Conservation (phyloP, 2,113 vertebrate species). For the Carollia perspicillata region DNA sequence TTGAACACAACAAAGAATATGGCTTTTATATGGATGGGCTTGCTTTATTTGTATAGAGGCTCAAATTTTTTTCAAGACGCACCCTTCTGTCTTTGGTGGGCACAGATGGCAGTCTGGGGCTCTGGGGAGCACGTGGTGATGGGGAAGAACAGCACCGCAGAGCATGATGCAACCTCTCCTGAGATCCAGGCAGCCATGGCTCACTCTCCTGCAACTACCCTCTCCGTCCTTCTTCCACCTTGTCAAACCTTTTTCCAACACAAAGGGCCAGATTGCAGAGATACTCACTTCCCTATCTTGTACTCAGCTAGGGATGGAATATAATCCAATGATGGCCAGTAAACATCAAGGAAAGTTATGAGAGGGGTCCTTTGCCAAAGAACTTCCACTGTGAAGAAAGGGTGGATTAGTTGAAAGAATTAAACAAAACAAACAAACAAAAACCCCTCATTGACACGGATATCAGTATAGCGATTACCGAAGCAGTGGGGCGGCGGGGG, state of each 20-base stretch:
- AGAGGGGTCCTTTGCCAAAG: not conserved
- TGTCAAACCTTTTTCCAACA: not conserved
- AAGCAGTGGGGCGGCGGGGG: not conserved
- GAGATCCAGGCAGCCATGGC: fast-evolving
- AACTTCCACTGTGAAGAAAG: not conserved
- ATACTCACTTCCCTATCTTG: not conserved
- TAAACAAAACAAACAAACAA: not conserved
- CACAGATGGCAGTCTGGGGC: not conserved
- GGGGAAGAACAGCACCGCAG: not conserved
- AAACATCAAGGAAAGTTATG: not conserved
- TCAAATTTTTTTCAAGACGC: not conserved
- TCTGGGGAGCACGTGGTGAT: fast-evolving
- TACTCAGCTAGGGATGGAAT: not conserved
- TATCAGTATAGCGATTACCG: not conserved
- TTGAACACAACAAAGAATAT: not conserved
- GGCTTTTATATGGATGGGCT: not conserved
- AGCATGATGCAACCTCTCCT: fast-evolving
- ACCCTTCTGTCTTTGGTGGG: not conserved
- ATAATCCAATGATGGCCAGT: not conserved
- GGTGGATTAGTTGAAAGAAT: not conserved
- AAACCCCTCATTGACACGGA: not conserved
- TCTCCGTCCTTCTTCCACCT: not conserved
- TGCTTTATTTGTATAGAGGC: not conserved
- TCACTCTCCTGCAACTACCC: not conserved
- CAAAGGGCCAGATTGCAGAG: not conserved